Conservation (phyloP, 64 coral and sea anemone genomes). For the Trachythela sp. region DNA sequence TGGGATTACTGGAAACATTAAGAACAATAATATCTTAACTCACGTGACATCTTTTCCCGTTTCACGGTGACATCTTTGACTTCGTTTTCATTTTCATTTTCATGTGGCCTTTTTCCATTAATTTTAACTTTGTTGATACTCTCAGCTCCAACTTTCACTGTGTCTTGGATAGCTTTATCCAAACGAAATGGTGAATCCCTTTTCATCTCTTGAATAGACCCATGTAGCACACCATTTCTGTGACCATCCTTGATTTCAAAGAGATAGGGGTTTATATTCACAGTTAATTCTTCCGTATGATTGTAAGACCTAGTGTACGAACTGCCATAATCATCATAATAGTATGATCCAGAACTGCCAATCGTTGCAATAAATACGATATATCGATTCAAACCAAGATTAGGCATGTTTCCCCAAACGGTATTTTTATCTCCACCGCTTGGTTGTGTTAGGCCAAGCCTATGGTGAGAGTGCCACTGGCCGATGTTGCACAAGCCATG, state of each 20-base stretch:
- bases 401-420: constrained; percentile 13
- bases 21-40: not conserved
- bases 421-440: not conserved
- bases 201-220: not conserved
- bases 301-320: not conserved
- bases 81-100: not conserved
- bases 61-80: not conserved
- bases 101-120: not conserved
- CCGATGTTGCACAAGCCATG: constrained; percentile 1
- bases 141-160: not conserved
- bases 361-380: constrained; percentile 5
- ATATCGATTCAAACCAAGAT: not conserved
- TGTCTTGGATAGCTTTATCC: not conserved
- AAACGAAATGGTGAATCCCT: not conserved
- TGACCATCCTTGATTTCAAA: not conserved
- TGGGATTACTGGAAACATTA: no score
- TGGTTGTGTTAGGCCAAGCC: not conserved
- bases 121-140: not conserved
- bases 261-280: constrained; percentile 18
- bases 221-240: not conserved
- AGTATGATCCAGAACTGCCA: not conserved
- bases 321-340: no score
- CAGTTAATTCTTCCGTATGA: not conserved
- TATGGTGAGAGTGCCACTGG: constrained; percentile 10
- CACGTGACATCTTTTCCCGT: not conserved